Percentiles rank a stretch among this genome's conserved stretches.
Conservation (phyloP, 2,113 vertebrate species). For the Ammodytes marinus region DNA sequence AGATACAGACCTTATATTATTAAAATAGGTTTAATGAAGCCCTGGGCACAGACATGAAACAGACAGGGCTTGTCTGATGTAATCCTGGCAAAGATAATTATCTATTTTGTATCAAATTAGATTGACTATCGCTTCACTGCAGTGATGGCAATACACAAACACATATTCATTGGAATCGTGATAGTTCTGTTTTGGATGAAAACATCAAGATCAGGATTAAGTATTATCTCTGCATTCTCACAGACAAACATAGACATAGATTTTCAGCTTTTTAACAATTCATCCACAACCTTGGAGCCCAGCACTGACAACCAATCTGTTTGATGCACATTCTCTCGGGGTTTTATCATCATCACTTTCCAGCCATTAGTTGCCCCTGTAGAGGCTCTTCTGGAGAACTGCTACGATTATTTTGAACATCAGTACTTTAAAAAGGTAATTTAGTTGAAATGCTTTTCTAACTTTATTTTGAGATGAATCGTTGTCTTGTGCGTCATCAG, state of each 20-base stretch:
- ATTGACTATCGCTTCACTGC: conserved; percentile 57
- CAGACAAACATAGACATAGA: conserved; percentile 2
- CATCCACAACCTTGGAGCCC: conserved; percentile 3
- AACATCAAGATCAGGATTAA: conserved; percentile 29
- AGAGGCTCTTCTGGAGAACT: conserved; percentile 46
- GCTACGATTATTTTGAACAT: not conserved
- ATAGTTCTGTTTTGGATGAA: conserved; percentile 11
- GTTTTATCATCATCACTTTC: conserved; percentile 51
- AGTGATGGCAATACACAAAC: conserved; percentile 32
- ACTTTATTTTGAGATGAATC: not conserved
- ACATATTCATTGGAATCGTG: not conserved
- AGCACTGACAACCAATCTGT: conserved; percentile 27
- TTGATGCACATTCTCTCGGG: conserved; percentile 11
- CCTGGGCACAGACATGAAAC: conserved; percentile 58
- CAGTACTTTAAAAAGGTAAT: not conserved
- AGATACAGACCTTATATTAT: conserved; percentile 61
- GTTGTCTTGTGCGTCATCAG: not conserved
- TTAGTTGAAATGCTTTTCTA: not conserved
- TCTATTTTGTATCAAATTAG: conserved; percentile 63
- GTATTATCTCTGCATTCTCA: conserved; percentile 11
- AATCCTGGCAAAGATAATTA: conserved; percentile 65
- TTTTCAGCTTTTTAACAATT: not conserved
- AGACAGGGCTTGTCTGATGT: conserved; percentile 60
- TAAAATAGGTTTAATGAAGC: conserved; percentile 76
- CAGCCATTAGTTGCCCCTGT: conserved; percentile 48